A percentile compares a stretch with the other conserved stretches of the same genome.
phyloP scores from a whole-genome alignment of 2,888 invertebrate species.

The Drosophila rubida region DNA sequence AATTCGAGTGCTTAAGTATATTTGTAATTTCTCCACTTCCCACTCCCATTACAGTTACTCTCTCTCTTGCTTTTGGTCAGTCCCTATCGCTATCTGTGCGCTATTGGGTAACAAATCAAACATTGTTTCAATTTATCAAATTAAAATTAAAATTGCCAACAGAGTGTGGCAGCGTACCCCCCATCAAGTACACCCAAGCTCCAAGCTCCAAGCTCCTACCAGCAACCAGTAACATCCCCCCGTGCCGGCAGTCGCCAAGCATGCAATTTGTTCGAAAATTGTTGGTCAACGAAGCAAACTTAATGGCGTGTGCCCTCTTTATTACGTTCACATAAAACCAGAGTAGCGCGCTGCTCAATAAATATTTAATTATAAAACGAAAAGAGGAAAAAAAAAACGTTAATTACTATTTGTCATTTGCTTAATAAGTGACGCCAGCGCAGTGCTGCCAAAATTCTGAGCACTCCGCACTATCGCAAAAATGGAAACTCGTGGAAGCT shows the following conservation, averaged over 20 bases:
- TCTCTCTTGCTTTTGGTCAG: no score
- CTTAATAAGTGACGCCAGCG: conserved; percentile 38
- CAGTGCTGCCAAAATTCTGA: conserved; percentile 25
- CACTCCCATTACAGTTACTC: neutral
- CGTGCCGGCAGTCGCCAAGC: conserved; percentile 1
- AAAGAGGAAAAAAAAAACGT: conserved; percentile 43
- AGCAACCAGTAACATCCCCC: neutral
- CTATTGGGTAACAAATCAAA: conserved; percentile 37
- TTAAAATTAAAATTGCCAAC: conserved; percentile 65
- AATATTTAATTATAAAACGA: conserved; percentile 73
- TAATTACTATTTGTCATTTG: conserved; percentile 66
- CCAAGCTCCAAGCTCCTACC: neutral
- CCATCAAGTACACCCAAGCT: conserved; percentile 14
- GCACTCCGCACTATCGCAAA: conserved; percentile 2
- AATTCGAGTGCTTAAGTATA: conserved; percentile 21
- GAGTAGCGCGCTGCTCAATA: conserved; percentile 58
- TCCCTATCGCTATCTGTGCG: conserved; percentile 1
- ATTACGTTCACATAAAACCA: conserved; percentile 37
- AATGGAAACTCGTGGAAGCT: conserved; percentile 20
- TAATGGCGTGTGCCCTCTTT: conserved; percentile 50
- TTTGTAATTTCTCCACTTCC: conserved; percentile 25
- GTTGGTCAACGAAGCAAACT: conserved; percentile 56
- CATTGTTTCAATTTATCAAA: conserved; percentile 68
- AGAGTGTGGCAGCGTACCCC: conserved; percentile 28
- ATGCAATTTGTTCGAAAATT: conserved; percentile 43